Conservation (phyloP, 2,113 vertebrate genomes). For the Panthera leo region DNA sequence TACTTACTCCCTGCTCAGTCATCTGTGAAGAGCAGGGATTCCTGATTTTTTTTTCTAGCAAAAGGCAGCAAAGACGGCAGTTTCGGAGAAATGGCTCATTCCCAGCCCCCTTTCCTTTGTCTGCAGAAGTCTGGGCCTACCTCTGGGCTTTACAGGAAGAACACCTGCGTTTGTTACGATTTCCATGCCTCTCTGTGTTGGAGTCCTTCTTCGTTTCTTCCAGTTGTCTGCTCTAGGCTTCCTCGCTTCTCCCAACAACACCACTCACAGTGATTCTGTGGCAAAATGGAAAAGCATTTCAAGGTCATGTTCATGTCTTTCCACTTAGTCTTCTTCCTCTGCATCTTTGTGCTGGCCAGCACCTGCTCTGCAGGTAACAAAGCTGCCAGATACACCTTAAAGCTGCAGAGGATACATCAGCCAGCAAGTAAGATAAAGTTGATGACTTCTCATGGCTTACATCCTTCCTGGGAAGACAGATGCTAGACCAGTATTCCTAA, state of each 20-base stretch:
- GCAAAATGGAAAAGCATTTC: background rate
- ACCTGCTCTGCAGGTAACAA: background rate
- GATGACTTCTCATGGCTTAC: background rate
- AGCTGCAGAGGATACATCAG: no score
- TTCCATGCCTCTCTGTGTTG: background rate
- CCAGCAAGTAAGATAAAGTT: background rate
- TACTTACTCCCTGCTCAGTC: background rate
- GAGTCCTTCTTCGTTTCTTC: background rate
- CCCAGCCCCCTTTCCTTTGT: background rate
- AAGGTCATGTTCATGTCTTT: background rate
- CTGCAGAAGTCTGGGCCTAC: background rate
- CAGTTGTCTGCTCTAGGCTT: background rate
- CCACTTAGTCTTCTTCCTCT: background rate
- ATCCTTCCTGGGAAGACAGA: background rate
- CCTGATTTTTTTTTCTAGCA: background rate
- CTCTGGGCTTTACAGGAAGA: accelerated
- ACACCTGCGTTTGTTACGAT: no score
- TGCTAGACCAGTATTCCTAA: background rate
- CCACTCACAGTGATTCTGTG: background rate
- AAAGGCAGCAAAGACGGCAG: background rate
- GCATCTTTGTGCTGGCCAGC: background rate
- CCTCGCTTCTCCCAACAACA: background rate
- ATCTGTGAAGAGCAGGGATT: background rate
- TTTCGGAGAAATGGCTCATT: background rate
- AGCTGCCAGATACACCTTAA: background rate